Percentiles rank a stretch among this genome's conserved stretches.
These are phyloP conservation scores for Xylota segnis DNA, from an alignment of 2,888 invertebrate species.

Conservation along the genomic window DNA sequence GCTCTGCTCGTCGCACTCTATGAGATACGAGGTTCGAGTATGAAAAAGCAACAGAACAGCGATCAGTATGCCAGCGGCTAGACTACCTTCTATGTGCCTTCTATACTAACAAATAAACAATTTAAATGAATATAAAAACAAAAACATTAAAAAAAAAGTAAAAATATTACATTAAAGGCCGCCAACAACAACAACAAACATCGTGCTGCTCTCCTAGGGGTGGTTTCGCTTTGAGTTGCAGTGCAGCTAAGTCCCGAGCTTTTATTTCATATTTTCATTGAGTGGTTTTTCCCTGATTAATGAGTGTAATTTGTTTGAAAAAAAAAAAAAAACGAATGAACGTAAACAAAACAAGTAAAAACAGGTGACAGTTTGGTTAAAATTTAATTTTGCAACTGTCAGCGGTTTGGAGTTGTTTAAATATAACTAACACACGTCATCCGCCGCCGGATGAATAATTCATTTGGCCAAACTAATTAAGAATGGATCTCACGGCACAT, in stretches of 20 bases:
- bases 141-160: conserved; percentile 3
- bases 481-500: conserved; percentile 6
- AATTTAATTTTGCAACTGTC: conserved; percentile 1
- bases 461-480: background rate
- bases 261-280: conserved; percentile 21
- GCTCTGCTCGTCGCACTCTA: too few relatives aligned
- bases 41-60: background rate
- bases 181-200: background rate
- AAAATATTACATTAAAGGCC: background rate
- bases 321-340: background rate
- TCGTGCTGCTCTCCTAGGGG: conserved; percentile 4
- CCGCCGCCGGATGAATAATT: conserved; percentile 6
- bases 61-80: conserved; percentile 38
- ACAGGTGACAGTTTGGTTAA: too few relatives aligned
- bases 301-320: background rate
- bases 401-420: background rate
- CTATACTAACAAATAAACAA: conserved; percentile 26
- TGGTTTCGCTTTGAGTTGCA: conserved; percentile 16
- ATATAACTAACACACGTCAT: background rate
- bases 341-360: background rate
- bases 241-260: background rate
- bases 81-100: conserved; percentile 23
- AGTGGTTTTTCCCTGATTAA: background rate
- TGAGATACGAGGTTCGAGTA: background rate
- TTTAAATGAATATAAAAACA: conserved; percentile 26